A percentile compares a stretch with the other conserved stretches of the same genome.
Evolutionary conservation across 2,888 invertebrate genomes (phyloP).

Genomic region (Unio delphinus): DNA sequence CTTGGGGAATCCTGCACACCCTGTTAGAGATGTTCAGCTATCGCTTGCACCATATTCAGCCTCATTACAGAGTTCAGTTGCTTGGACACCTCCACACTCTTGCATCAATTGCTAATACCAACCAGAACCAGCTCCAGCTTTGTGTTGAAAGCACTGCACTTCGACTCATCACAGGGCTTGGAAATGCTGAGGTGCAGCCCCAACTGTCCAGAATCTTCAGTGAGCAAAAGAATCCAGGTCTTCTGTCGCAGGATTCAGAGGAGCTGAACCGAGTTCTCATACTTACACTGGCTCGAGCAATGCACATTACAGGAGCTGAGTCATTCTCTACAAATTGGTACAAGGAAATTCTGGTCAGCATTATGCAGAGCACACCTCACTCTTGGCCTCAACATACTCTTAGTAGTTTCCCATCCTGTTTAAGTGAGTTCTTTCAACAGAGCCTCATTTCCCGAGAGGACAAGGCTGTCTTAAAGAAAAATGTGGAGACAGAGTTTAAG

Average conservation of each 20-base stretch:
- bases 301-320: slow-evolving; percentile 88
- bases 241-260: slow-evolving; percentile 92
- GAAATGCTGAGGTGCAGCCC: slow-evolving; percentile 94
- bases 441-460: slow-evolving; percentile 77
- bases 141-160: slow-evolving; percentile 93
- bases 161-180: slow-evolving; percentile 88
- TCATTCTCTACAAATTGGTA: slow-evolving; percentile 85
- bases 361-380: slow-evolving; percentile 94
- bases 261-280: slow-evolving; percentile 95
- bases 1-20: slow-evolving; percentile 96
- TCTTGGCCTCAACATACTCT: slow-evolving; percentile 95
- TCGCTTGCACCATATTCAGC: slow-evolving; percentile 95
- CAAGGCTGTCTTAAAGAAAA: slow-evolving; percentile 86
- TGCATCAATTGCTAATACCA: slow-evolving; percentile 92
- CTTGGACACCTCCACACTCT: slow-evolving; percentile 92
- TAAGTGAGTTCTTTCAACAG: slow-evolving; percentile 85
- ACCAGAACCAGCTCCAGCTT: slow-evolving; percentile 93
- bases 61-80: slow-evolving; percentile 93
- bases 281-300: slow-evolving; percentile 91
- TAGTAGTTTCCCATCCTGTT: slow-evolving; percentile 91
- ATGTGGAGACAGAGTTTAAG: slow-evolving; percentile 81
- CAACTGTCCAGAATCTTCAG: slow-evolving; percentile 92
- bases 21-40: slow-evolving; percentile 97
- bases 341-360: slow-evolving; percentile 88
- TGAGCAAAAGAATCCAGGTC: slow-evolving; percentile 86